A percentile compares a stretch with the other conserved stretches of the same genome.
Conservation (phyloP, 2,888 invertebrate species). For the Tetropium fuscum region DNA sequence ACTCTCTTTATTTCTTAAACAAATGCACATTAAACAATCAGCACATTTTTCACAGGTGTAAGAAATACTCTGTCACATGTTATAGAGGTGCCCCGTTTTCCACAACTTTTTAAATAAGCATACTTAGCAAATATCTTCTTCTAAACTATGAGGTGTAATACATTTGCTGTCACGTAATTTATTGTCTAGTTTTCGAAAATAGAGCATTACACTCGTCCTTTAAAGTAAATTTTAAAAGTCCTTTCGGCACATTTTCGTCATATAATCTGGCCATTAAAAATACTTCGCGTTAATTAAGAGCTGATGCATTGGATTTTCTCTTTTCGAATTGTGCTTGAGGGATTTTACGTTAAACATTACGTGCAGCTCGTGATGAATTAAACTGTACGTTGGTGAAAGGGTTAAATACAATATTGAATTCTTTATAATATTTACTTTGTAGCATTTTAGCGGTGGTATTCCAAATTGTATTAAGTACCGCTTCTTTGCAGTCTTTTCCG, state of each 20-base stretch:
- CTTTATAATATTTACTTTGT: conserved; percentile 9
- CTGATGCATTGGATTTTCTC: conserved; percentile 15
- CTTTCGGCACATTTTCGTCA: conserved; percentile 4
- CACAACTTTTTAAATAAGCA: background rate
- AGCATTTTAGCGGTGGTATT: conserved; percentile 25
- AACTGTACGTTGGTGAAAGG: conserved; percentile 12
- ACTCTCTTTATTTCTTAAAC: too few species aligned
- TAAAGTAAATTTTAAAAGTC: background rate
- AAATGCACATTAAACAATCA: too few species aligned
- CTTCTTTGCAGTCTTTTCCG: conserved; percentile 33
- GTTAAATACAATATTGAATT: conserved; percentile 6
- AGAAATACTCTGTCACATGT: too few species aligned
- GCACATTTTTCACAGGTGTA: too few species aligned
- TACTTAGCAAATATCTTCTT: background rate
- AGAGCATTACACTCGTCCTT: background rate
- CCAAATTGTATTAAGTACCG: conserved; percentile 35
- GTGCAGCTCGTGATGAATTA: conserved; percentile 2
- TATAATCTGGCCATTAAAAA: conserved; percentile 1
- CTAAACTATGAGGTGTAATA: background rate
- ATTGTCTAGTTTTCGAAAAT: background rate
- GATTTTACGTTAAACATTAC: conserved; percentile 3
- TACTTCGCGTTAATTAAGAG: background rate
- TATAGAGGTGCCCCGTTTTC: too few species aligned
- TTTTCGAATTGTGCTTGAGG: conserved; percentile 26
- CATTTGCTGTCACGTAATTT: too few species aligned